Base-by-base conservation (phyloP, 2,888 invertebrate species). In the Drosophila ustulata region DNA sequence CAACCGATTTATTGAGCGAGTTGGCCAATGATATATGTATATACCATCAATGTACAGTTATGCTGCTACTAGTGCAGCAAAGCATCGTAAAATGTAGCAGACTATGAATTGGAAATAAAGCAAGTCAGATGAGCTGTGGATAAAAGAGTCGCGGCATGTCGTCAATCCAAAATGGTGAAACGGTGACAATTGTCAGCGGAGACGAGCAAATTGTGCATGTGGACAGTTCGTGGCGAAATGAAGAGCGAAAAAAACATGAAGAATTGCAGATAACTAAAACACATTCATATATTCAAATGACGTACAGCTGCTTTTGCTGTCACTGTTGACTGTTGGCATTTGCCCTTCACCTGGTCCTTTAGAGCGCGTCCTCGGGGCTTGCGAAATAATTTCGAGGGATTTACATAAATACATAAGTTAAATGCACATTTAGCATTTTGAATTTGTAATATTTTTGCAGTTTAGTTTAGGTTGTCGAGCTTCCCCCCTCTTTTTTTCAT, bases 391-490 rank as follows among this genome's bases (percentile, higher is more conserved):
- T 90, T 90, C 77, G 72, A 80, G 71, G 80, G 89, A 91, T 90
- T 90, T 90, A 84, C 90, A 90, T 90, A 90, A 89, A 88, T 86
- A 89, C 89, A 90, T 89, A 89, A 89, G 87, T 85, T 88, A 87
- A 90, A 88, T 87, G 90, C 84, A 89, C 84, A 90, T 91, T 90
- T 89, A 82, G 87, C 90, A 90, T 90, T 91, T 89, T 87, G 89
- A 85, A 89, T 86, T 88, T 82, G 80, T 88, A 89, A 89, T 84
- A 85, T 84, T 84, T 83, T 67, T 85, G 80, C 81, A 71, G 87
- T 78, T 88, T 82, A 71, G 67, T 41, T 88, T 80, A 69, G 67
- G 6, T 73, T 67, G 71, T 82, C 74, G 74, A 78, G 71, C 62
- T 70, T 46, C 25, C 9, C 32, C 45, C 4, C 3, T 28, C 28